A percentile compares a stretch with the other conserved stretches of the same genome.
Conservation (phyloP, 2,888 invertebrate species). For the Epirrhoe alternata region DNA sequence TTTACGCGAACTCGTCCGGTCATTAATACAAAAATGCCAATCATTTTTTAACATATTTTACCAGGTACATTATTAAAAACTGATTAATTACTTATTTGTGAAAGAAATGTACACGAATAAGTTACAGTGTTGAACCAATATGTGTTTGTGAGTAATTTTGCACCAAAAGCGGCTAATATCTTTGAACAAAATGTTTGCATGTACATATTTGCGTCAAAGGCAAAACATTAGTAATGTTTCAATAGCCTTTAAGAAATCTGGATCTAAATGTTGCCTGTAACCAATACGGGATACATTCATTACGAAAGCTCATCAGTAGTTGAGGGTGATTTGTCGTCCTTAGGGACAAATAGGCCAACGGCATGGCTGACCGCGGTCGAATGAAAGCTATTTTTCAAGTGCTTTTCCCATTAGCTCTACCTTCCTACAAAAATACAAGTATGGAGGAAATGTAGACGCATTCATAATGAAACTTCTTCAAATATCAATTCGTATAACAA, state of each 20-base stretch:
- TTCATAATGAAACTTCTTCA: background rate
- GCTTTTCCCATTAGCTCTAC: slow-evolving; percentile 39
- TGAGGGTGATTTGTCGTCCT: slow-evolving; percentile 56
- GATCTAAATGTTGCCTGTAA: slow-evolving; percentile 30
- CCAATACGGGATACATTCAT: slow-evolving; percentile 49
- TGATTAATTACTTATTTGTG: too few species aligned
- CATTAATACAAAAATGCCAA: too few species aligned
- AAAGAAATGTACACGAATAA: too few species aligned
- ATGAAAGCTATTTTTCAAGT: slow-evolving; percentile 40
- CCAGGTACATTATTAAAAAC: too few species aligned
- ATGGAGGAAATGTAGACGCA: background rate
- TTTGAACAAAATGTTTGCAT: too few species aligned
- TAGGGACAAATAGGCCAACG: slow-evolving; percentile 49
- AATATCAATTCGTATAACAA: background rate
- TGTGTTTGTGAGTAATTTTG: too few species aligned
- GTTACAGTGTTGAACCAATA: too few species aligned
- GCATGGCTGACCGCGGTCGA: slow-evolving; percentile 41
- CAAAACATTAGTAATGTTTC: too few species aligned
- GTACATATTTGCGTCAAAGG: too few species aligned
- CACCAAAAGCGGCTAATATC: too few species aligned
- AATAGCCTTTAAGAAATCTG: slow-evolving; percentile 1
- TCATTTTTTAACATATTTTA: too few species aligned
- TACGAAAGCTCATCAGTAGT: slow-evolving; percentile 57
- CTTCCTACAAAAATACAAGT: slow-evolving; percentile 4
- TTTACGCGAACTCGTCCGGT: too few species aligned